Evolutionary conservation across 2,888 invertebrate genomes (phyloP).

Genomic region (Actias luna): DNA sequence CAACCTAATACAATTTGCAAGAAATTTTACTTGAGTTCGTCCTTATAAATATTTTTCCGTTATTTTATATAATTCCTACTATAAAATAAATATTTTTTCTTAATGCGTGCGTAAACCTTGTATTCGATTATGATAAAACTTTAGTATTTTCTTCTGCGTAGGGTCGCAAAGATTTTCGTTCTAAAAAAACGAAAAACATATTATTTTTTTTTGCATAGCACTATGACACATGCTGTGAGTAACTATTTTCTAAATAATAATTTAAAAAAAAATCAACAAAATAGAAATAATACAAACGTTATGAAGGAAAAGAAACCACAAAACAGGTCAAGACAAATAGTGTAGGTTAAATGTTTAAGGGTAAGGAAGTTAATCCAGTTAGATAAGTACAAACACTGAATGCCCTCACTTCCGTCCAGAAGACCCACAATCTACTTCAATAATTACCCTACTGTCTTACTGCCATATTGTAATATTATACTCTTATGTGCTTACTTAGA

Average conservation of each 20-base stretch:
- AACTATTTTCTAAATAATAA: no score
- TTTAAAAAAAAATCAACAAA: neutral
- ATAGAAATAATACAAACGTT: neutral
- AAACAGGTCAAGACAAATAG: slow-evolving; percentile 73
- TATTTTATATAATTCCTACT: no score
- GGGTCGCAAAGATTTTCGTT: no score
- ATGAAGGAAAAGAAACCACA: slow-evolving; percentile 72
- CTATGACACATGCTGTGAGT: no score
- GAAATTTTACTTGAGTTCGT: neutral
- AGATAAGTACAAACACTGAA: slow-evolving; percentile 78
- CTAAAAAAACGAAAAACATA: no score
- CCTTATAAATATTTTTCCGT: no score
- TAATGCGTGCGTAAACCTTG: no score
- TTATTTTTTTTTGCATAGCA: no score
- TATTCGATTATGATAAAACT: no score
- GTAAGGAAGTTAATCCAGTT: slow-evolving; percentile 70
- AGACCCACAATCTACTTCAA: slow-evolving; percentile 69
- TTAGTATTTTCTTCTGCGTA: no score
- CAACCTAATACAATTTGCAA: neutral
- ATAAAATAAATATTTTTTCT: no score
- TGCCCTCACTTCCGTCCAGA: slow-evolving; percentile 74
- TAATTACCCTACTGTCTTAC: slow-evolving; percentile 77
- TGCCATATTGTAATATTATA: slow-evolving; percentile 41
- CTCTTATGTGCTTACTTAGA: slow-evolving; percentile 9
- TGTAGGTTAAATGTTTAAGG: slow-evolving; percentile 72